A percentile compares a stretch with the other conserved stretches of the same genome.
Evolutionary conservation across 2,888 invertebrate species (phyloP).

Genomic region (Harpagoxenus sublaevis): DNA sequence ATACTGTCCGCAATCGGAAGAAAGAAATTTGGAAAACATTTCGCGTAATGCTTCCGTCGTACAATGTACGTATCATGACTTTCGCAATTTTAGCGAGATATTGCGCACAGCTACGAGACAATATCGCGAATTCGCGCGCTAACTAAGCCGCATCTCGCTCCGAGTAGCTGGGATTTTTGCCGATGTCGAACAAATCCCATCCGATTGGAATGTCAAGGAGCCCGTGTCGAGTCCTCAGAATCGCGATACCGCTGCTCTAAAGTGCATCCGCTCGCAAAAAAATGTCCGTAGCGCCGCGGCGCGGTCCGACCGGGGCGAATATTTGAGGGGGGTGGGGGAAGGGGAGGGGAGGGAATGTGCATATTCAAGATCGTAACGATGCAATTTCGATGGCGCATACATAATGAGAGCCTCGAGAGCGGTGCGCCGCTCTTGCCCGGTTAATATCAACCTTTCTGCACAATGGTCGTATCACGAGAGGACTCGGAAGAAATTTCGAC

Average conservation of each 20-base stretch:
- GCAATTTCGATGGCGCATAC: conserved; percentile 57
- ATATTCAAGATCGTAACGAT: conserved; percentile 56
- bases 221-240: conserved; percentile 1
- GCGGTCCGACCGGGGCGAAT: conserved; percentile 8
- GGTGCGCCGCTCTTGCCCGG: conserved; percentile 35
- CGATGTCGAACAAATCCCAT: conserved; percentile 43
- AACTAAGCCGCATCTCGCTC: background rate
- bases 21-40: background rate
- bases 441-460: conserved; percentile 57
- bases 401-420: conserved; percentile 51
- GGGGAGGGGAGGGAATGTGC: conserved; percentile 7
- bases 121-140: conserved; percentile 17
- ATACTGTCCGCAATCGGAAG: background rate
- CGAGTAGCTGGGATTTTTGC: conserved; percentile 22
- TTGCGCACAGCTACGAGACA: background rate
- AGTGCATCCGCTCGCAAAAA: conserved; percentile 1
- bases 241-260: conserved; percentile 13
- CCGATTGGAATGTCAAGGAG: conserved; percentile 47
- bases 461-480: conserved; percentile 53
- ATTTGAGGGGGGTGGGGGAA: background rate
- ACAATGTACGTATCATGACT: background rate
- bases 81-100: background rate
- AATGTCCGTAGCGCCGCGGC: conserved; percentile 29
- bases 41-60: background rate
- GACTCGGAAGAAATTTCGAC: conserved; percentile 55